Base-by-base conservation (phyloP, 2,888 invertebrate genomes). In the Tenodera sinensis region DNA sequence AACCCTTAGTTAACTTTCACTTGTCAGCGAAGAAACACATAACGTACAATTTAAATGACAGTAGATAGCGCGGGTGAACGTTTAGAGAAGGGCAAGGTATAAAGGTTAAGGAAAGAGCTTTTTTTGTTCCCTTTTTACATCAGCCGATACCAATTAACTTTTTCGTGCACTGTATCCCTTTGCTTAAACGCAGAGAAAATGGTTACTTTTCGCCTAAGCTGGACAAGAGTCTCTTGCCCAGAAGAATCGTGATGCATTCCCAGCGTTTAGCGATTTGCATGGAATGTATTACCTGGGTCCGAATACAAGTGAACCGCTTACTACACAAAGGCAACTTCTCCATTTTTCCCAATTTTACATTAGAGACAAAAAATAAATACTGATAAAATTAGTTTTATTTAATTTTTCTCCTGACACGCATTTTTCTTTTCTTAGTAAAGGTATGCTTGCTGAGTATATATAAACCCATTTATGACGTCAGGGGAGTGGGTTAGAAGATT, bases 81-180 rank as follows among this genome's bases (percentile, higher is more conserved):
- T 3, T 54, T 3, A 71, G 54, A 71, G 54, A 4, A 71, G 25
- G 54, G 54, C 15, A 20, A 20, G 54, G 54, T 71, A 71, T 71
- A 71, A 71, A 71, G 54, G 54, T 71, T 71, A 71, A 71, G 20
- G 54, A 71, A 71, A 71, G 54, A 71, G 54, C 54, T 20, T 71
- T 71, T 54, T 54, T 71, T 20, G 20, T 85, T 12, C 85, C 85
- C 27, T 54, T 81, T 15, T 87, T 87, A 87, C 88, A 34, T 83
- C 89, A 47, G 71, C 87, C 87, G 84, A 87, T 88, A 87, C 87
- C 30, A 89, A 89, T 89, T 89, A 89, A 89, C 89, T 28, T 89
- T 87, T 88, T 85, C 42, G 71, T 84, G 54, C 71, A 20, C n/a
- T 20, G 54, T 71, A 71, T 20, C 54, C 54, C 25, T 71, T 71